Conservation (phyloP, 2,113 vertebrate species). For the Cyanoliseus patagonus region DNA sequence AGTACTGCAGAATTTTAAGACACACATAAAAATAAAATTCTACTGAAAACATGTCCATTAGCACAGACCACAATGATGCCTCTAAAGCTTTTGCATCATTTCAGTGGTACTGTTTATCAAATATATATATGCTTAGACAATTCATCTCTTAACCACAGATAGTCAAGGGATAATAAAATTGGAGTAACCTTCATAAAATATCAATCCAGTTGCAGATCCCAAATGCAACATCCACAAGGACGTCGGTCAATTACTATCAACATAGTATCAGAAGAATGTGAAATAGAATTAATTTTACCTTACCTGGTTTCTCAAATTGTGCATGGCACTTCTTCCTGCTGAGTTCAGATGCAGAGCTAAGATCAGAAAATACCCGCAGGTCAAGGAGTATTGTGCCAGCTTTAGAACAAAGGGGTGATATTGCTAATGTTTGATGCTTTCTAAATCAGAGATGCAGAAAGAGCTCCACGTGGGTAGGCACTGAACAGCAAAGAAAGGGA, state of each 20-base stretch:
- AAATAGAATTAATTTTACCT: constrained; percentile 59
- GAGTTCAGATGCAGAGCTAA: constrained; percentile 44
- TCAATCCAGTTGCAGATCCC: constrained; percentile 50
- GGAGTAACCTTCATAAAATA: constrained; percentile 53
- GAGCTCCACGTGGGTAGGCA: background rate
- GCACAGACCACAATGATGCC: background rate
- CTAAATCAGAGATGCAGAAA: background rate
- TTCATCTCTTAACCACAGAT: constrained; percentile 44
- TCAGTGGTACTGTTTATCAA: constrained; percentile 42
- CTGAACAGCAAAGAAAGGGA: background rate
- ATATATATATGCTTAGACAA: constrained; percentile 24
- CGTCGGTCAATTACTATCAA: constrained; percentile 26
- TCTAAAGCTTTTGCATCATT: constrained; percentile 45
- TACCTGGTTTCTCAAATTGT: background rate
- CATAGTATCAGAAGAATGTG: constrained; percentile 20
- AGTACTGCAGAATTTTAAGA: constrained; percentile 46
- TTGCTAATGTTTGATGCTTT: constrained; percentile 33
- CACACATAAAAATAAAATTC: constrained; percentile 5
- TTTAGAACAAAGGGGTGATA: constrained; percentile 38
- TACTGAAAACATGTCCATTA: constrained; percentile 29
- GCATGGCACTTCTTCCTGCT: background rate
- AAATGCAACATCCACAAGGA: constrained; percentile 9
- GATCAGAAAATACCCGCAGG: constrained; percentile 3
- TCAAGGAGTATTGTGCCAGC: constrained; percentile 22
- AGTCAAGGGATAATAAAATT: constrained; percentile 52